phyloP scores from a whole-genome alignment of 2,888 invertebrate species.

The Serripes groenlandicus region DNA sequence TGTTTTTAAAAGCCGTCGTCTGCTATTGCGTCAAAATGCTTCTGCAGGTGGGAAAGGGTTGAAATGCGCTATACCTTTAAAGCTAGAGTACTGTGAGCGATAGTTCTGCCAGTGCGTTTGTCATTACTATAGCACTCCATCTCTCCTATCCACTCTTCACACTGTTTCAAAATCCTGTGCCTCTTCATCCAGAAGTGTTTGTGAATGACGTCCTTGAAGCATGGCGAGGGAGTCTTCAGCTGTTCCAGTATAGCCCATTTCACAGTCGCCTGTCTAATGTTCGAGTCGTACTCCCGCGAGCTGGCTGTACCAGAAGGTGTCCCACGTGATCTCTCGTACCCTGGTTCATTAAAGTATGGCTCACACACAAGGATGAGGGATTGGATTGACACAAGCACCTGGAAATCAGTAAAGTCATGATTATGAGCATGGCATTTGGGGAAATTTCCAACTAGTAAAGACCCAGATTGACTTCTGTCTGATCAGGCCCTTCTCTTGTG shows the following conservation, averaged over 20 bases:
- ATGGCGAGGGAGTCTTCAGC: constrained; percentile 94
- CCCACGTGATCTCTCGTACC: constrained; percentile 86
- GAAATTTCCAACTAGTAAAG: too few species aligned
- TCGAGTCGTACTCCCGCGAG: constrained; percentile 97
- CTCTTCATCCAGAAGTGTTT: constrained; percentile 98
- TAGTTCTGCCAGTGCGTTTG: constrained; percentile 92
- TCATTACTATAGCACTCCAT: constrained; percentile 92
- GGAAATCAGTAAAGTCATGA: constrained; percentile 28
- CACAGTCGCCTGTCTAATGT: constrained; percentile 97
- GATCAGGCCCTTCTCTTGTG: too few species aligned
- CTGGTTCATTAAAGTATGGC: constrained; percentile 87
- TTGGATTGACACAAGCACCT: constrained; percentile 87
- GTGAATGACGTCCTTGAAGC: constrained; percentile 91
- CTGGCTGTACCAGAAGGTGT: constrained; percentile 92
- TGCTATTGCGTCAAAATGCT: not conserved
- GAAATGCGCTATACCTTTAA: constrained; percentile 89
- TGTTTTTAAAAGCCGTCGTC: not conserved
- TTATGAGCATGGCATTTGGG: too few species aligned
- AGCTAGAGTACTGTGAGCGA: constrained; percentile 91
- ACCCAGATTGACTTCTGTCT: too few species aligned
- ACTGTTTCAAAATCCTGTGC: constrained; percentile 95
- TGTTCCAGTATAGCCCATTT: constrained; percentile 99
- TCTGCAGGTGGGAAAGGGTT: not conserved
- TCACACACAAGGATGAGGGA: constrained; percentile 87
- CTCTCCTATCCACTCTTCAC: constrained; percentile 96